Conservation (phyloP, 2,888 invertebrate species). For the Troides aeacus region DNA sequence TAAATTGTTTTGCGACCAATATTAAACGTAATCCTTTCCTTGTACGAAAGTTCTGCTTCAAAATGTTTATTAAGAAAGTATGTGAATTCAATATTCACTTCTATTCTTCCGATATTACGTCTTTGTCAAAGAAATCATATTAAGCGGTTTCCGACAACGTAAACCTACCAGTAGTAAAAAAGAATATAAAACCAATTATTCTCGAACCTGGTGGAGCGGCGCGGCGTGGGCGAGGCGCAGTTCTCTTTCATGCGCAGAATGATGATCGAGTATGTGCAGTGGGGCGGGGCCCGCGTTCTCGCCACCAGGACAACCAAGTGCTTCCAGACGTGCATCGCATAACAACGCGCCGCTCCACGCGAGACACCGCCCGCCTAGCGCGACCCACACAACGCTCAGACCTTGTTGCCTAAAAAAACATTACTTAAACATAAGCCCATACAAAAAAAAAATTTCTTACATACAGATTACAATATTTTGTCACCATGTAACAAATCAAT, state of each 20-base stretch:
- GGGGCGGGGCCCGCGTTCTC: slow-evolving; percentile 72
- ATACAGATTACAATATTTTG: no score
- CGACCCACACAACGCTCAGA: slow-evolving; percentile 93
- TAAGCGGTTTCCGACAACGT: no score
- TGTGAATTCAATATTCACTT: no score
- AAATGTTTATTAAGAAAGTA: no score
- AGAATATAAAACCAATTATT: neutral
- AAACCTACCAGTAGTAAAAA: no score
- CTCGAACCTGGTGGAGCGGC: slow-evolving; percentile 84
- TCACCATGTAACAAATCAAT: no score
- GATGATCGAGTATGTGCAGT: slow-evolving; percentile 82
- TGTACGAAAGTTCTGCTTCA: no score
- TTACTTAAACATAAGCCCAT: neutral
- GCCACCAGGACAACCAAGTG: slow-evolving; percentile 59
- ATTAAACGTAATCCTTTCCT: no score
- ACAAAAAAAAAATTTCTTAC: no score
- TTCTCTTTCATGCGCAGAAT: slow-evolving; percentile 85
- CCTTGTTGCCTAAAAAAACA: slow-evolving; percentile 85
- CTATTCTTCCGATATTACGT: no score
- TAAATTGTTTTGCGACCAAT: no score
- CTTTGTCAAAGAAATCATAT: no score
- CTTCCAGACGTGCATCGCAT: slow-evolving; percentile 88
- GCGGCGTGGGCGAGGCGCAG: slow-evolving; percentile 85
- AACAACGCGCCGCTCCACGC: slow-evolving; percentile 86
- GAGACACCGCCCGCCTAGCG: slow-evolving; percentile 91